Evolutionary conservation across 2,113 vertebrate species (phyloP), one percentile per base, ranked within the genome.

Genomic region (Pogonocichla stellata): DNA sequence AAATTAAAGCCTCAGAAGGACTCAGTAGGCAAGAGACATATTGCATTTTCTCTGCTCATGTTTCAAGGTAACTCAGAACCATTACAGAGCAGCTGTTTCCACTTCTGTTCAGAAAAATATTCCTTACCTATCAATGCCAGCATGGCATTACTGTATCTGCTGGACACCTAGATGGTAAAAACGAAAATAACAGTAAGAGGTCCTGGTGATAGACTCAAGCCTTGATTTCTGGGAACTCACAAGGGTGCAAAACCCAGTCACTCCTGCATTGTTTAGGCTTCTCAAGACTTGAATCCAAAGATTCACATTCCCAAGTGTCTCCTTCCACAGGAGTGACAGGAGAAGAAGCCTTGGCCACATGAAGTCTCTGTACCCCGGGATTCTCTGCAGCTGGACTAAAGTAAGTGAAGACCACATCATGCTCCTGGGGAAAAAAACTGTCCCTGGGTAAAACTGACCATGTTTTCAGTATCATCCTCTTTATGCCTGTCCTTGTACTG

Each of bases 81-180:
- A n/a, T 75, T 80, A 50, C 66, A 92, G 42, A 87, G 36, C 86
- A 71, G 75, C 81, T 91, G 89, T 75, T 95, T 83, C 50, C 56
- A 88, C 80, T 94, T 81, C 82, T 79, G 67, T 78, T 80, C 20
- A 61, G 70, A 80, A 95, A 88, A 92, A 84, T 19, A 42, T 7
- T 92, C 42, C 93, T 93, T 93, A 71, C 28, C 71, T 79, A 54
- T 45, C 22, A 36, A 10, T 75, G 64, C n/a, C 53, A 89, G 72
- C 47, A 40, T 12, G 40, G n/a, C 38, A 88, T 54, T 62, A 29
- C 45, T 61, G 3, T 42, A 66, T 31, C 33, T 79, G 78, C 23
- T 75, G 74, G 67, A 67, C 73, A 86, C 45, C 58, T 65, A 57
- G 66, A 50, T 40, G 11, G 53, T 60, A 88, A 83, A 92, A 93